Evolutionary conservation across 2,888 invertebrate species (phyloP).

Genomic region (Ariolimax columbianus): DNA sequence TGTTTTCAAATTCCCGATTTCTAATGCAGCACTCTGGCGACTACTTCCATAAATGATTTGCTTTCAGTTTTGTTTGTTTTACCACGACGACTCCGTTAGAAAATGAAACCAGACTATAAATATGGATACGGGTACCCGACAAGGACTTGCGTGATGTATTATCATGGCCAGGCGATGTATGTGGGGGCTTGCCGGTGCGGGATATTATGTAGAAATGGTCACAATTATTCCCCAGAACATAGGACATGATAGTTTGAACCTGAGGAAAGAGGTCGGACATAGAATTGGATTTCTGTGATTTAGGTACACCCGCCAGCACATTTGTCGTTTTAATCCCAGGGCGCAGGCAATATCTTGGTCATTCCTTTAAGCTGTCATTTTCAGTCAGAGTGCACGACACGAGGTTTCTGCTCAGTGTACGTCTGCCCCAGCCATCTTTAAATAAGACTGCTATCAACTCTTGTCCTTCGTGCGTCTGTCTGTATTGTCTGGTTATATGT

Average conservation of each 20-base stretch:
- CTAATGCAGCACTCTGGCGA: not conserved
- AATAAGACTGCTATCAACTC: too few relatives aligned
- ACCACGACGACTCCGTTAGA: not conserved
- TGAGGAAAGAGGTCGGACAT: constrained; percentile 8
- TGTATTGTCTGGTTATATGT: too few relatives aligned
- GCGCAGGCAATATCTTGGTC: not conserved
- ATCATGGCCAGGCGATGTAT: not conserved
- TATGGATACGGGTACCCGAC: constrained; percentile 7
- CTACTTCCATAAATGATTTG: not conserved
- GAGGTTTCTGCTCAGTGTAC: not conserved
- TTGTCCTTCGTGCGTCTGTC: too few relatives aligned
- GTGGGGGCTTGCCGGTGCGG: not conserved
- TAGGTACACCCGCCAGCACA: not conserved
- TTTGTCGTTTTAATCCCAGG: not conserved
- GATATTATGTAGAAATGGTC: not conserved
- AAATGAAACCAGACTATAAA: not conserved
- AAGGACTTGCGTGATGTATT: constrained; percentile 18
- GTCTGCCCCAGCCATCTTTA: too few relatives aligned
- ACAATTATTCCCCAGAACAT: constrained; percentile 3
- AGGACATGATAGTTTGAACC: not conserved
- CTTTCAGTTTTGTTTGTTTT: not conserved
- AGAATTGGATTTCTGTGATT: constrained; percentile 32
- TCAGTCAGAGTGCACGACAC: not conserved
- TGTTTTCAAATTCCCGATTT: not conserved
- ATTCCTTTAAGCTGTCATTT: not conserved